These are phyloP conservation scores for Andrena haemorrhoa DNA, from an alignment of 2,888 invertebrate genomes.

Conservation along the genomic window DNA sequence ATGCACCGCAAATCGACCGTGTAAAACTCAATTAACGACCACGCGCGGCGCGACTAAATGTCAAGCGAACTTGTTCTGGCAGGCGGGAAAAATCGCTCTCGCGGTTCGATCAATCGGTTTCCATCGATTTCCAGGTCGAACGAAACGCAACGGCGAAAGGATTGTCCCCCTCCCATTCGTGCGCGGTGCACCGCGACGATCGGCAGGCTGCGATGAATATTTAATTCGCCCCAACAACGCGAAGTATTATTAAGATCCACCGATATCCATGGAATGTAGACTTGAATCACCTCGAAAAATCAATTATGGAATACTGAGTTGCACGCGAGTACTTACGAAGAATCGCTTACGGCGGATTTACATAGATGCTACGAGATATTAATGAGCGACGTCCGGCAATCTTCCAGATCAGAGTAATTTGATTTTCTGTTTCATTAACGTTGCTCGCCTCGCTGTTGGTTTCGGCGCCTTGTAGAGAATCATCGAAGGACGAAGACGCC, in stretches of 20 bases:
- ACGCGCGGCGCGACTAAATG: slow-evolving; percentile 63
- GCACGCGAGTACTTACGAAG: not conserved
- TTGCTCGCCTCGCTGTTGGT: not conserved
- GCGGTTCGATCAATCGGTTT: slow-evolving; percentile 52
- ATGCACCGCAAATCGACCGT: slow-evolving; percentile 19
- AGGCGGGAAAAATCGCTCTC: slow-evolving; percentile 51
- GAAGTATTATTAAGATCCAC: slow-evolving; percentile 8
- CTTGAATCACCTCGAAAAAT: not conserved
- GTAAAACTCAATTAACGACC: slow-evolving; percentile 54
- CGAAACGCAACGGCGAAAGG: slow-evolving; percentile 59
- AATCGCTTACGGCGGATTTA: not conserved
- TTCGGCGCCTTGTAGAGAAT: not conserved
- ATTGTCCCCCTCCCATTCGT: slow-evolving; percentile 40
- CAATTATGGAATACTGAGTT: not conserved
- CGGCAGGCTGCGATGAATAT: slow-evolving; percentile 19
- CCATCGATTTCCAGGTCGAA: slow-evolving; percentile 64
- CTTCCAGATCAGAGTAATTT: not conserved
- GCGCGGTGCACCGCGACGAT: slow-evolving; percentile 28
- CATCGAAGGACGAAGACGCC: not conserved
- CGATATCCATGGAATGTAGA: not conserved
- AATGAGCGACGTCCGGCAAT: not conserved
- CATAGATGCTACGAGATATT: not conserved
- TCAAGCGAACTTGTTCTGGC: slow-evolving; percentile 66
- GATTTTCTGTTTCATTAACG: slow-evolving; percentile 15
- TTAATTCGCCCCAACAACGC: slow-evolving; percentile 27